phyloP scores from a whole-genome alignment of 30 jellyfish, hydroid and myxozoan genomes.

The Aurelia sp. region DNA sequence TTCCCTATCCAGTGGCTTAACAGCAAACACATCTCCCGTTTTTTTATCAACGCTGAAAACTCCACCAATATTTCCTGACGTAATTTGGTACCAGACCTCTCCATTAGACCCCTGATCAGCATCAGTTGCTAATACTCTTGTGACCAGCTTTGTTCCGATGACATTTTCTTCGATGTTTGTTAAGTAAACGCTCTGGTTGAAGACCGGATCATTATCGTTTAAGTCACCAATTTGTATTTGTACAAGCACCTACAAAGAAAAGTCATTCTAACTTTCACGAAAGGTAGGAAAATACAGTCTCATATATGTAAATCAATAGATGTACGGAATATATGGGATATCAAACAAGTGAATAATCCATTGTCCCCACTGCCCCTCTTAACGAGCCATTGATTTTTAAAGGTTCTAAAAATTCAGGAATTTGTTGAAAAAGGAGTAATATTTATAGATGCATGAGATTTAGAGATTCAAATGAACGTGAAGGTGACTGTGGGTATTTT shows the following conservation, averaged over 20 bases:
- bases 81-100: conserved; percentile 72
- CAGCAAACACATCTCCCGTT: conserved; percentile 58
- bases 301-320: too few relatives aligned
- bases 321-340: too few relatives aligned
- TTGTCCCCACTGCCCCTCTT: too few relatives aligned
- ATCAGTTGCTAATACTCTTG: conserved; percentile 76
- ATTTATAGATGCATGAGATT: too few relatives aligned
- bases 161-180: conserved; percentile 70
- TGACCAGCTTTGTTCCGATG: conserved; percentile 34
- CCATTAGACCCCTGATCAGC: conserved; percentile 83
- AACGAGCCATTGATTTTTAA: too few relatives aligned
- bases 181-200: conserved; percentile 60
- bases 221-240: conserved; percentile 61
- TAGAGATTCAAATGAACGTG: too few relatives aligned
- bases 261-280: too few relatives aligned
- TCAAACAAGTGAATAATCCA: too few relatives aligned
- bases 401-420: too few relatives aligned
- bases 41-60: conserved; percentile 41
- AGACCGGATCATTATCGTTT: conserved; percentile 89
- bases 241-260: conserved; percentile 56
- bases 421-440: too few relatives aligned
- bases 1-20: conserved; percentile 61
- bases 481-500: too few relatives aligned
- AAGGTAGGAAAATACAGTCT: too few relatives aligned
- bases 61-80: conserved; percentile 57